Evolutionary conservation across 2,113 vertebrate species (phyloP), one percentile per base, ranked within the genome.

Genomic region (Hassar affinis): DNA sequence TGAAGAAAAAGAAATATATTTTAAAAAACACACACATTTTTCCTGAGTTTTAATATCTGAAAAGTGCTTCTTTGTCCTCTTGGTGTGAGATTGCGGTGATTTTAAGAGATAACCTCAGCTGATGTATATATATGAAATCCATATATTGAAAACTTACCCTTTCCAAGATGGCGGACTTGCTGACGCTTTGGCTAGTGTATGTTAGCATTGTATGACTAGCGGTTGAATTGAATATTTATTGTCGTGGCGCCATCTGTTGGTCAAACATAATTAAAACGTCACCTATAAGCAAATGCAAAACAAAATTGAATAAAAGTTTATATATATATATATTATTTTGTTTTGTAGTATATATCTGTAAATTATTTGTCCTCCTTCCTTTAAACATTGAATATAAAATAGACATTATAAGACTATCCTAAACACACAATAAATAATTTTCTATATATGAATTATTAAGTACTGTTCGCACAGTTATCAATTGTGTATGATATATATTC

Each of bases 171-270:
- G 72, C 47, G 49, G n/a, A 10, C 0, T 15, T 3, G 25, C n/a
- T 14, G 42, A 6, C 45, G 12, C 0, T 6, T 49, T 72, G 8
- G 7, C 35, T 42, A 42, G 15, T 17, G 30, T 17, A 17, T 33
- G 64, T 8, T 11, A 42, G 64, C 35, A 4, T 42, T 42, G 33
- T 38, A 9, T 22, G 35, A 2, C n/a, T n/a, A 11, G 12, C 6
- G 11, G 38, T 12, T 38, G 2, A 35, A 20, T 38, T 68, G 2
- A 68, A 71, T 62, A 30, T 59, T 57, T 72, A 62, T 54, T 71
- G 27, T 64, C 18, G 12, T 75, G 69, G 72, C 69, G 79, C 78
- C 87, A 54, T 86, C 87, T 88, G 52, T 33, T 59, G 87, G 81
- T 78, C 30, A 62, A 62, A 42, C 17, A 35, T 42, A 2, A 51